A percentile compares a stretch with the other conserved stretches of the same genome.
Conservation (phyloP, 2,797 vertebrate genomes). For the Amphiprion clarkii region DNA sequence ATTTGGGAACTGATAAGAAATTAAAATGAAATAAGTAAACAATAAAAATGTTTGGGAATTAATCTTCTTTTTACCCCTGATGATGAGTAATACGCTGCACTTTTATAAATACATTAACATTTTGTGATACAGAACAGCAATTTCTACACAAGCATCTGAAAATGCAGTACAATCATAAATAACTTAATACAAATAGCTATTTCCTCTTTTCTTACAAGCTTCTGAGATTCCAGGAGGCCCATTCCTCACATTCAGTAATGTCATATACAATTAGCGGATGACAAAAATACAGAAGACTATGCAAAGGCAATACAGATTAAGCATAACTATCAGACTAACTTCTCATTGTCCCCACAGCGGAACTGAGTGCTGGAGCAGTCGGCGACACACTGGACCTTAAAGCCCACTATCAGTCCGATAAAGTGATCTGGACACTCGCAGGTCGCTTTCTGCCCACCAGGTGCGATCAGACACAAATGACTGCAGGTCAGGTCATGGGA, state of each 20-base stretch:
- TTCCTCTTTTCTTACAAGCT: neutral
- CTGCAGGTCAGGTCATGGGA: slow-evolving; percentile 78
- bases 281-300: neutral
- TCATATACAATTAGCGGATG: neutral
- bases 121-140: too few species aligned
- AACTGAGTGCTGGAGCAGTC: slow-evolving; percentile 86
- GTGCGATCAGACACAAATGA: slow-evolving; percentile 81
- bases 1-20: neutral
- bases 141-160: too few species aligned
- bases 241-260: too few species aligned
- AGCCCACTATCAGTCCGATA: slow-evolving; percentile 72
- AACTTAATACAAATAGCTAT: neutral
- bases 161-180: too few species aligned
- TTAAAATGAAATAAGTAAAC: neutral
- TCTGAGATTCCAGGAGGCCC: too few species aligned
- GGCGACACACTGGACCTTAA: slow-evolving; percentile 81
- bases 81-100: too few species aligned
- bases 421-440: slow-evolving; percentile 84
- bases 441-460: slow-evolving; percentile 73
- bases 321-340: slow-evolving; percentile 57
- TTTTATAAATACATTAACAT: too few species aligned
- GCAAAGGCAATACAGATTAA: neutral
- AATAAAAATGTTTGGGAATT: neutral
- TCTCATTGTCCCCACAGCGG: slow-evolving; percentile 84
- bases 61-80: too few species aligned